These are phyloP conservation scores for Noctua comes DNA, from an alignment of 2,888 invertebrate genomes.

Conservation along the genomic window DNA sequence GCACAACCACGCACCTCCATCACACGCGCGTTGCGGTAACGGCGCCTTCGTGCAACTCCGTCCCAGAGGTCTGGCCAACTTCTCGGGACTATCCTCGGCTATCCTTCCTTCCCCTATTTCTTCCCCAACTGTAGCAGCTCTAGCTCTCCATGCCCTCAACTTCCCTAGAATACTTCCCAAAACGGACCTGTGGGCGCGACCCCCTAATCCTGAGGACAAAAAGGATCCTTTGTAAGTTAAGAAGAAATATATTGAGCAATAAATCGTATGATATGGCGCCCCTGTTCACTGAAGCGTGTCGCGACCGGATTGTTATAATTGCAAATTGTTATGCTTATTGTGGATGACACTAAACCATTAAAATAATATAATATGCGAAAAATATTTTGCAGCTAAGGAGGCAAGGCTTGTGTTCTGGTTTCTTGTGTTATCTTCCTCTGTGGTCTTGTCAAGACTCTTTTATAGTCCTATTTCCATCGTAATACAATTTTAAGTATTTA, in stretches of 20 bases:
- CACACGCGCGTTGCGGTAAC: slow-evolving; percentile 87
- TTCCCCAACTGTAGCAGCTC: slow-evolving; percentile 78
- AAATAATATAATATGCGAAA: slow-evolving; percentile 8
- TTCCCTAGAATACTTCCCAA: slow-evolving; percentile 85
- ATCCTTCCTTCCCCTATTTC: slow-evolving; percentile 78
- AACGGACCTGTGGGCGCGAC: slow-evolving; percentile 84
- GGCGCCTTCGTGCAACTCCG: slow-evolving; percentile 87
- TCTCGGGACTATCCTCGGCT: slow-evolving; percentile 66
- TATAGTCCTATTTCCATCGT: not conserved
- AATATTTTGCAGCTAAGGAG: slow-evolving; percentile 3
- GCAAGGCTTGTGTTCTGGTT: not conserved
- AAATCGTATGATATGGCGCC: slow-evolving; percentile 39
- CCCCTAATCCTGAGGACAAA: slow-evolving; percentile 79
- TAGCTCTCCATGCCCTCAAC: slow-evolving; percentile 83
- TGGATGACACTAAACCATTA: slow-evolving; percentile 14
- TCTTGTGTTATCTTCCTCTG: not conserved
- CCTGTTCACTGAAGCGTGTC: slow-evolving; percentile 38
- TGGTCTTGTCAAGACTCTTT: not conserved
- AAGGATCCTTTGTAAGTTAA: slow-evolving; percentile 75
- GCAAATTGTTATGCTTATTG: slow-evolving; percentile 32
- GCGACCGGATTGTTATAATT: slow-evolving; percentile 15
- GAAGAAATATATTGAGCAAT: slow-evolving; percentile 50
- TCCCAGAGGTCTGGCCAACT: slow-evolving; percentile 73
- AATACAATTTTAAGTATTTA: not conserved
- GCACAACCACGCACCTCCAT: slow-evolving; percentile 87